Percentiles rank a stretch among this genome's conserved stretches.
Conservation (phyloP, 2,797 vertebrate species). For the Spinibarbus caldwelli region DNA sequence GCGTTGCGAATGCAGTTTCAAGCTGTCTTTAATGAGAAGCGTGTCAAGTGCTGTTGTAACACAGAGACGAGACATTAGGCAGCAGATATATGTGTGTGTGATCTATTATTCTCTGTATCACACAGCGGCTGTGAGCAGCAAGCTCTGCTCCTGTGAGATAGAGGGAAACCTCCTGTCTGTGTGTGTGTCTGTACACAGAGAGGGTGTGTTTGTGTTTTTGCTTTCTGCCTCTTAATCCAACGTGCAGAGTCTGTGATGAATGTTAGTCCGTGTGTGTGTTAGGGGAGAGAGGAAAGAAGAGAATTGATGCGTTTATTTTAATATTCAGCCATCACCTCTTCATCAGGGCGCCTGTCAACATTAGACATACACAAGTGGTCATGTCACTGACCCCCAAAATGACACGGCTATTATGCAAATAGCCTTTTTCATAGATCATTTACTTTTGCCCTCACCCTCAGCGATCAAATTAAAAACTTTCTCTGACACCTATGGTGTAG, state of each 20-base stretch:
- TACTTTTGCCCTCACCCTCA: slow-evolving; percentile 42
- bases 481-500: slow-evolving; percentile 22
- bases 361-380: slow-evolving; percentile 29
- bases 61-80: slow-evolving; percentile 36
- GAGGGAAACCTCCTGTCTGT: slow-evolving; percentile 10
- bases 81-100: neutral
- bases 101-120: slow-evolving; percentile 30
- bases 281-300: slow-evolving; percentile 42
- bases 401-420: slow-evolving; percentile 47
- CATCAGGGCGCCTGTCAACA: slow-evolving; percentile 21
- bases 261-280: slow-evolving; percentile 49
- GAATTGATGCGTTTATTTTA: slow-evolving; percentile 63
- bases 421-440: slow-evolving; percentile 46
- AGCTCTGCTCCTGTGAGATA: slow-evolving; percentile 20
- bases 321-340: slow-evolving; percentile 33
- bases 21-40: slow-evolving; percentile 41
- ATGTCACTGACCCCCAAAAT: slow-evolving; percentile 41
- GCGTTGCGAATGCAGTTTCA: neutral
- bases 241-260: slow-evolving; percentile 44
- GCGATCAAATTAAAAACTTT: slow-evolving; percentile 38
- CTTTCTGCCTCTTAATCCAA: slow-evolving; percentile 8
- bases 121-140: slow-evolving; percentile 13
- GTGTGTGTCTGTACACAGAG: slow-evolving; percentile 24
- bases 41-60: slow-evolving; percentile 37
- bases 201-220: slow-evolving; percentile 18